phyloP scores from a whole-genome alignment of 2,797 vertebrate species.

The Rhinichthys osculus region DNA sequence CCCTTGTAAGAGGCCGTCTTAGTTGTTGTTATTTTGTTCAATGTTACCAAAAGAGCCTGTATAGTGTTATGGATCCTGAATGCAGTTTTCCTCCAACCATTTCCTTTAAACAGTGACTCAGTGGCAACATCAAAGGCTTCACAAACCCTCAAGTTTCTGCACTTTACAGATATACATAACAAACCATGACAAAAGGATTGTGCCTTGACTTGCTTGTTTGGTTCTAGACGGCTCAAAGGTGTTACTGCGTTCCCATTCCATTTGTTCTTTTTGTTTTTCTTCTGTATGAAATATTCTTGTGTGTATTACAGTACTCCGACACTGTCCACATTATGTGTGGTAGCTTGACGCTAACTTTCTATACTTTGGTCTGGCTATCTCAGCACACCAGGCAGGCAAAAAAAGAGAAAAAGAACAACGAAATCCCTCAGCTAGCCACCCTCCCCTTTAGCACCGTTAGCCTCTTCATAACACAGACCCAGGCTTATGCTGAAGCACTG shows the following conservation, averaged over 20 bases:
- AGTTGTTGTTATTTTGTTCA: conserved; percentile 5
- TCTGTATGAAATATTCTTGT: conserved; percentile 25
- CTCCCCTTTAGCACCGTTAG: conserved; percentile 59
- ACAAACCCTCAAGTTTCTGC: conserved; percentile 40
- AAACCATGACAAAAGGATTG: conserved; percentile 59
- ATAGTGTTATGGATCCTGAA: conserved; percentile 27
- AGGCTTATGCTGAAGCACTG: conserved; percentile 72
- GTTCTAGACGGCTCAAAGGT: conserved; percentile 36
- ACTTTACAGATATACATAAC: conserved; percentile 56
- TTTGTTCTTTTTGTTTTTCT: conserved; percentile 42
- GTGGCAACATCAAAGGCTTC: conserved; percentile 58
- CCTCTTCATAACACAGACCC: conserved; percentile 74
- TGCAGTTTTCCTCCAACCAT: conserved; percentile 23
- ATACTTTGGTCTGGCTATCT: conserved; percentile 48
- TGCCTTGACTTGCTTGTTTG: conserved; percentile 56
- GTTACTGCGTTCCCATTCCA: conserved; percentile 7
- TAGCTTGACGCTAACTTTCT: conserved; percentile 17
- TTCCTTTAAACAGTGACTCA: conserved; percentile 50
- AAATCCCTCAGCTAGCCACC: conserved; percentile 47
- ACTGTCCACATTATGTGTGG: conserved; percentile 28
- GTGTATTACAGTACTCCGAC: conserved; percentile 17
- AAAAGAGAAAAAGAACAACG: conserved; percentile 41
- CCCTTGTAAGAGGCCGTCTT: neutral
- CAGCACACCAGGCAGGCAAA: conserved; percentile 31
- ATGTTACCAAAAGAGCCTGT: conserved; percentile 23